These are phyloP conservation scores for Rhagophthalmus giganteus DNA, from an alignment of 2,888 invertebrate genomes.

Conservation along the genomic window DNA sequence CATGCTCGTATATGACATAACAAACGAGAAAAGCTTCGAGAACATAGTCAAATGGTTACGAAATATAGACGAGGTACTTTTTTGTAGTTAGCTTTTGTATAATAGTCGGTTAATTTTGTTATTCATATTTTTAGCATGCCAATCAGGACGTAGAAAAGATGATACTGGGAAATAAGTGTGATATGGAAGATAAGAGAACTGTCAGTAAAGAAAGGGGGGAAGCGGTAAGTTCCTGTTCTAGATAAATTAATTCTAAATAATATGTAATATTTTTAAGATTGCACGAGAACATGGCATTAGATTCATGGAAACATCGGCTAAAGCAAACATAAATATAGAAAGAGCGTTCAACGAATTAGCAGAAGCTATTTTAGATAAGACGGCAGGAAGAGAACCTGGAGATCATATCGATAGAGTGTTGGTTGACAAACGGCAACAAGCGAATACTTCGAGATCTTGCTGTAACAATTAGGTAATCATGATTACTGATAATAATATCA, in stretches of 20 bases:
- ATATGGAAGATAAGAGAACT: slow-evolving; percentile 93
- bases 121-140: slow-evolving; percentile 79
- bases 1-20: slow-evolving; percentile 96
- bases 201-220: slow-evolving; percentile 93
- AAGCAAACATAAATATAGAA: slow-evolving; percentile 96
- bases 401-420: slow-evolving; percentile 72
- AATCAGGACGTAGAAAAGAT: slow-evolving; percentile 99
- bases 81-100: not conserved
- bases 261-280: slow-evolving; percentile 64
- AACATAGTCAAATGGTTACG: slow-evolving; percentile 98
- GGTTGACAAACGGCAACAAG: slow-evolving; percentile 72
- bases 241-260: not conserved
- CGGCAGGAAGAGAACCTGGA: slow-evolving; percentile 77
- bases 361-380: slow-evolving; percentile 92
- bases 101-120: slow-evolving; percentile 22
- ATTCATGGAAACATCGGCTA: slow-evolving; percentile 98
- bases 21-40: slow-evolving; percentile 96
- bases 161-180: slow-evolving; percentile 98
- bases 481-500: not conserved
- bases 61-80: slow-evolving; percentile 90
- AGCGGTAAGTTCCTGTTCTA: slow-evolving; percentile 69
- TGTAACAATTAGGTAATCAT: slow-evolving; percentile 47
- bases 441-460: slow-evolving; percentile 65
- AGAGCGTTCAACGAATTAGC: slow-evolving; percentile 93
- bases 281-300: slow-evolving; percentile 93